Evolutionary conservation across 2,888 invertebrate genomes (phyloP).

Genomic region (Lacanobia wlatinum): DNA sequence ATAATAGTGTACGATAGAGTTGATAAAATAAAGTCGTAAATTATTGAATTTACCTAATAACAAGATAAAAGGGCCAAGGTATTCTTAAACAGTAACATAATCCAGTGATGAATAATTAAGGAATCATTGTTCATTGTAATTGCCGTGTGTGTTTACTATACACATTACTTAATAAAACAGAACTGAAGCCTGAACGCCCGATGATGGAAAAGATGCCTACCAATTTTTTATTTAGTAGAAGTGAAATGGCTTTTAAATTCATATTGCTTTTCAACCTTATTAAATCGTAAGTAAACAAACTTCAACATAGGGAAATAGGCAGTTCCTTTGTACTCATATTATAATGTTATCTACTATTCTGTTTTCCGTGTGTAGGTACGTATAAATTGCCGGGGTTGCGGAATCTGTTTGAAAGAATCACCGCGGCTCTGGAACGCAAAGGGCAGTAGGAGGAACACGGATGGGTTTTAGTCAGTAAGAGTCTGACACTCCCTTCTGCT

Average conservation of each 20-base stretch:
- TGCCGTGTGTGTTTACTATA: too few relatives aligned
- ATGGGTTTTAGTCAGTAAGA: too few relatives aligned
- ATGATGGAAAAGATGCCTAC: background rate
- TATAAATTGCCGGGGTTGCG: too few relatives aligned
- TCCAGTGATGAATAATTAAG: background rate
- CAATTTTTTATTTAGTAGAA: background rate
- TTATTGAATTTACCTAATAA: constrained; percentile 2
- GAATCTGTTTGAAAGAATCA: too few relatives aligned
- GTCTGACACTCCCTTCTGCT: too few relatives aligned
- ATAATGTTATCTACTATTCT: too few relatives aligned
- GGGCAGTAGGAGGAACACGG: too few relatives aligned
- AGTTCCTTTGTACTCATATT: too few relatives aligned
- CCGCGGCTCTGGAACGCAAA: too few relatives aligned
- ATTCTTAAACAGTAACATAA: constrained; percentile 2
- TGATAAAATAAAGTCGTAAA: background rate
- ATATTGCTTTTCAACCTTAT: background rate
- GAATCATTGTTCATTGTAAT: background rate
- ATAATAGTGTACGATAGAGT: background rate
- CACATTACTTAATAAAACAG: background rate
- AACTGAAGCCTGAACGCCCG: background rate
- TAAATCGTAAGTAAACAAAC: background rate
- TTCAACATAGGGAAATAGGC: background rate
- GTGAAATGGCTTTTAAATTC: background rate
- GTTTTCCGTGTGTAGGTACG: too few relatives aligned
- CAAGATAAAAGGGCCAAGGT: background rate